Percentiles rank a stretch among this genome's conserved stretches.
phyloP scores from a whole-genome alignment of 1,140 invertebrate genomes.

The Drosophila melanica region DNA sequence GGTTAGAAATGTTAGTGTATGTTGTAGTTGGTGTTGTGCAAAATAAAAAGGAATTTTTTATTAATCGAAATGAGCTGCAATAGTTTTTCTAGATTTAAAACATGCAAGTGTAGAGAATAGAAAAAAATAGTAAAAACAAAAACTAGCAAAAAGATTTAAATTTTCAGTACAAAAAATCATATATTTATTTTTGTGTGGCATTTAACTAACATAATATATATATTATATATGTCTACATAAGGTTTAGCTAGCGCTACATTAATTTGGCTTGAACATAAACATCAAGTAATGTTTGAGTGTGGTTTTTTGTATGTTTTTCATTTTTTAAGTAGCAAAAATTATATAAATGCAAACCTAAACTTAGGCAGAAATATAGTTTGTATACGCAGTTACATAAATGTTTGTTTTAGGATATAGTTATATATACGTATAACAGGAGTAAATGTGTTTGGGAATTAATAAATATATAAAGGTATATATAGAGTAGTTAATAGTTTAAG shows the following conservation, averaged over 20 bases:
- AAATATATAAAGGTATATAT: slow-evolving; percentile 14
- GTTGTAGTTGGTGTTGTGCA: slow-evolving; percentile 59
- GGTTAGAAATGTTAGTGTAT: slow-evolving; percentile 49
- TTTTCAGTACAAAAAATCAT: slow-evolving; percentile 75
- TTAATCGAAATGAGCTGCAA: slow-evolving; percentile 36
- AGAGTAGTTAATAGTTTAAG: slow-evolving; percentile 39
- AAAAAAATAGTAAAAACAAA: slow-evolving; percentile 18
- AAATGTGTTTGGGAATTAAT: slow-evolving; percentile 5
- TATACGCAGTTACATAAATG: slow-evolving; percentile 13
- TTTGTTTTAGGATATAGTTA: slow-evolving; percentile 7
- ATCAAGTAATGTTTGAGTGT: slow-evolving; percentile 53
- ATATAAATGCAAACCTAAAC: slow-evolving; percentile 37
- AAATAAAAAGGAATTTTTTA: slow-evolving; percentile 43
- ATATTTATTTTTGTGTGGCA: slow-evolving; percentile 62
- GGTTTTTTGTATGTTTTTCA: slow-evolving; percentile 3
- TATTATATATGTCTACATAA: slow-evolving; percentile 35
- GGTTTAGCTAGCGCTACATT: slow-evolving; percentile 56
- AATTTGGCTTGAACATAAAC: slow-evolving; percentile 71
- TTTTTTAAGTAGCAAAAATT: slow-evolving; percentile 25
- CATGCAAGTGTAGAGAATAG: slow-evolving; percentile 29
- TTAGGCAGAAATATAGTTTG: slow-evolving; percentile 25
- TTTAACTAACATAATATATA: slow-evolving; percentile 45
- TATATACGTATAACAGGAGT: slow-evolving; percentile 23
- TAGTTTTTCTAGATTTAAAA: slow-evolving; percentile 30
- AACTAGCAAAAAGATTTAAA: slow-evolving; percentile 12